Percentiles rank a stretch among this genome's conserved stretches.
These are phyloP conservation scores for Archaeoteleia sp. DNA, from an alignment of 2,888 invertebrate species.

Conservation along the genomic window DNA sequence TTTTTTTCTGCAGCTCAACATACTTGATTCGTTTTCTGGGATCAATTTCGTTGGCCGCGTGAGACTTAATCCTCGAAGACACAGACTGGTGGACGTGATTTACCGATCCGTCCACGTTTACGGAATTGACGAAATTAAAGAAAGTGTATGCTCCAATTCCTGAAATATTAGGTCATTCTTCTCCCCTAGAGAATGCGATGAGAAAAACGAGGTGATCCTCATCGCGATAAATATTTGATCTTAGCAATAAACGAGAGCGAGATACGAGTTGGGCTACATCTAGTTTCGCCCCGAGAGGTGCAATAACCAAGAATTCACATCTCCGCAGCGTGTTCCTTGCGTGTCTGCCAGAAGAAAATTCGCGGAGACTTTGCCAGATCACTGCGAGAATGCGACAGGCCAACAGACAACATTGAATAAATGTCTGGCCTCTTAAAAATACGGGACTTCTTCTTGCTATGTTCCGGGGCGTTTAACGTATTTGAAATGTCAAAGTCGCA, in stretches of 20 bases:
- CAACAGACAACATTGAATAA: constrained; percentile 16
- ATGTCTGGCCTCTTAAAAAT: constrained; percentile 3
- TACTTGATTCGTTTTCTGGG: constrained; percentile 30
- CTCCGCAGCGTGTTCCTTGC: constrained; percentile 6
- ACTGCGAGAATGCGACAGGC: neutral
- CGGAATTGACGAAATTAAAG: constrained; percentile 65
- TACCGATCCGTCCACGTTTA: constrained; percentile 47
- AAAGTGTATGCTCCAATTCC: constrained; percentile 64
- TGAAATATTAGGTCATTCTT: constrained; percentile 61
- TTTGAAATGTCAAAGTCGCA: neutral
- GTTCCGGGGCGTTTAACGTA: neutral
- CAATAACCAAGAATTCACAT: constrained; percentile 16
- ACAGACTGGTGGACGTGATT: constrained; percentile 40
- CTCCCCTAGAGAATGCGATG: constrained; percentile 16
- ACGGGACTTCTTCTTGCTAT: neutral
- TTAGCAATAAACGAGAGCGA: constrained; percentile 52
- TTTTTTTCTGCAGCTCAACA: constrained; percentile 22
- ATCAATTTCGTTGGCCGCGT: constrained; percentile 41
- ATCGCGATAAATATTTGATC: constrained; percentile 65
- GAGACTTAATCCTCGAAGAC: constrained; percentile 39
- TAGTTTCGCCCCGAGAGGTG: constrained; percentile 4
- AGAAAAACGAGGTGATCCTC: constrained; percentile 15
- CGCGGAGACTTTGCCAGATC: constrained; percentile 4
- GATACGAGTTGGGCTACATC: constrained; percentile 37
- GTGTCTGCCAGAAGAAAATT: constrained; percentile 16